Conservation (phyloP, 37 sponge, comb jelly and placozoan species). For the Spongilla lacustris region DNA sequence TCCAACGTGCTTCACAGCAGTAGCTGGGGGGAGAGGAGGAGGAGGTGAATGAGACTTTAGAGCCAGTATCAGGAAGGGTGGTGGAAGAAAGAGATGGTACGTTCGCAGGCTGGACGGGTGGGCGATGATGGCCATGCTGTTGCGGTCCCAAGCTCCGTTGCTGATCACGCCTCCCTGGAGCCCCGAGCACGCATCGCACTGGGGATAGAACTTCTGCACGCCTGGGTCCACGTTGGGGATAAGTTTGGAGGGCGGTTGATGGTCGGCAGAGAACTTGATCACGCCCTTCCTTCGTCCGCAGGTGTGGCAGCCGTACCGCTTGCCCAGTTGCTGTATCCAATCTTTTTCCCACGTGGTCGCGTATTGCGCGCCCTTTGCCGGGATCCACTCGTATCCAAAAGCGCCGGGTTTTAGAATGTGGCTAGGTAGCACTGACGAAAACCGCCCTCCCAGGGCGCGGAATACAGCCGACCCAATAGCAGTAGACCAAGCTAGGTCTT, state of each 20-base stretch:
- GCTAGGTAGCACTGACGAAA: constrained; percentile 72
- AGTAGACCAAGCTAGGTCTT: constrained; percentile 41
- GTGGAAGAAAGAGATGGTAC: constrained; percentile 75
- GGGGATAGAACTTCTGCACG: constrained; percentile 70
- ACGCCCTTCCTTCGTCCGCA: constrained; percentile 51
- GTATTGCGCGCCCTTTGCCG: constrained; percentile 32
- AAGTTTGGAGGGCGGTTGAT: constrained; percentile 74
- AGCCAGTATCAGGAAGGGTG: constrained; percentile 50
- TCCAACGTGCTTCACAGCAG: background rate
- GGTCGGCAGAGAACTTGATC: constrained; percentile 58
- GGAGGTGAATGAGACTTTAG: constrained; percentile 4
- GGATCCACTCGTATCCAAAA: constrained; percentile 69
- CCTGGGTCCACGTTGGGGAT: background rate
- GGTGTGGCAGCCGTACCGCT: constrained; percentile 70
- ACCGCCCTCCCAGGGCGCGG: constrained; percentile 72
- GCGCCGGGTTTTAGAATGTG: constrained; percentile 66
- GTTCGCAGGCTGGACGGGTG: constrained; percentile 52
- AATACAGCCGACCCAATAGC: constrained; percentile 44
- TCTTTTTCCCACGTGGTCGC: constrained; percentile 44
- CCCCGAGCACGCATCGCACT: constrained; percentile 65
- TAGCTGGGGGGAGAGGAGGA: background rate
- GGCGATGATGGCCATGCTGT: constrained; percentile 19
- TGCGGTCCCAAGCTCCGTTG: background rate
- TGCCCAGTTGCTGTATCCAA: constrained; percentile 42
- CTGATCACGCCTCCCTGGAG: constrained; percentile 62